A percentile compares a stretch with the other conserved stretches of the same genome.
phyloP scores from a whole-genome alignment of 2,797 vertebrate genomes.

The Ciconia nigra region DNA sequence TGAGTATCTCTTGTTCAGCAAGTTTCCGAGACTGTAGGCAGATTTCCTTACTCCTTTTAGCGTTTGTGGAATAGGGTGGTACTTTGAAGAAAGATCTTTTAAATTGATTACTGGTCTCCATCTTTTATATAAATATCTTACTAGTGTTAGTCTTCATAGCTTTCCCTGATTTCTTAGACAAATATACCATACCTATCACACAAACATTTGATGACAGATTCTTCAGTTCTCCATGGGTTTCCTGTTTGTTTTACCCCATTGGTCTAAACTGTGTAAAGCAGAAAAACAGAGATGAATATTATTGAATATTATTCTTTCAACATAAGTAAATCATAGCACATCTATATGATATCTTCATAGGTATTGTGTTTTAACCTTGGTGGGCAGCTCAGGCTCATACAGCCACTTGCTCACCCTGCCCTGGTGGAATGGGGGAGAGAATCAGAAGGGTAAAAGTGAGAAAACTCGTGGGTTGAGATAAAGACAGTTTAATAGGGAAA shows the following conservation, averaged over 20 bases:
- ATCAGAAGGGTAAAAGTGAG: not conserved
- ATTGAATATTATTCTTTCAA: not conserved
- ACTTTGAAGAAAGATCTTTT: not conserved
- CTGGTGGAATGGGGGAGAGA: accelerated
- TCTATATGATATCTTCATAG: not conserved
- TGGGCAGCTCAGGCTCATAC: not conserved
- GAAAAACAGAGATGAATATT: not conserved
- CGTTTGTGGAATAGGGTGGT: not conserved
- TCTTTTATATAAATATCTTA: not conserved
- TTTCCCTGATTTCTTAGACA: not conserved
- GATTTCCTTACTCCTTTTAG: not conserved
- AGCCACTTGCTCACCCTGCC: not conserved
- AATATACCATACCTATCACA: not conserved
- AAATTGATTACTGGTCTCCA: not conserved
- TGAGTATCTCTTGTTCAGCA: not conserved
- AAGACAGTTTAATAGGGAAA: not conserved
- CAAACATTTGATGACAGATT: not conserved
- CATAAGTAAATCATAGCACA: not conserved
- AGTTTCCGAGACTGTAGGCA: not conserved
- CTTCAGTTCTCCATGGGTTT: not conserved
- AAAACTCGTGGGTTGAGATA: not conserved
- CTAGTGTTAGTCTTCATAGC: not conserved
- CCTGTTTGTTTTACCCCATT: not conserved
- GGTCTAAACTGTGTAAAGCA: not conserved
- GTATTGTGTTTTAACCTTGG: not conserved